A percentile compares a stretch with the other conserved stretches of the same genome.
These are phyloP conservation scores for Paramormyrops hopkinsi DNA, from an alignment of 2,797 vertebrate species.

Conservation along the genomic window DNA sequence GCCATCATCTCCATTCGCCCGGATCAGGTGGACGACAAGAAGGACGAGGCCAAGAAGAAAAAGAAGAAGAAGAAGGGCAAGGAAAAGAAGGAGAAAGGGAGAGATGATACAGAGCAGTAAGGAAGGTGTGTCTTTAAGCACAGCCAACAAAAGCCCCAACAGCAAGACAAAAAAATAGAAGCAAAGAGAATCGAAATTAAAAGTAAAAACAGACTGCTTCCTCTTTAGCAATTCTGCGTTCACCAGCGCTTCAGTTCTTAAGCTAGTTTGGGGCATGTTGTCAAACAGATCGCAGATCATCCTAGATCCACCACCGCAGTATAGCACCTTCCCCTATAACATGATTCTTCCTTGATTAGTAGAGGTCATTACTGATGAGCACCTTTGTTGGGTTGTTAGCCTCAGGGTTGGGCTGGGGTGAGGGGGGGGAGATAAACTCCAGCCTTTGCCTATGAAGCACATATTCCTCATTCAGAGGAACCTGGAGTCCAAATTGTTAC, in stretches of 20 bases:
- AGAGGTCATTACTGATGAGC: not conserved
- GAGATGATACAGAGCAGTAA: conserved; percentile 92
- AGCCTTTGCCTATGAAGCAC: conserved; percentile 30
- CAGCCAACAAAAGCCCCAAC: conserved; percentile 64
- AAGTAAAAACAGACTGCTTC: not conserved
- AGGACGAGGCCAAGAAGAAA: conserved; percentile 97
- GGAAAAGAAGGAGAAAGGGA: conserved; percentile 85
- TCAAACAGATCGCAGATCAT: not conserved
- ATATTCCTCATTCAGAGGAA: conserved; percentile 31
- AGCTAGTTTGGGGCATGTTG: conserved; percentile 7
- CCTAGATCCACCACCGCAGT: not conserved
- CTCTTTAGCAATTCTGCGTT: not conserved
- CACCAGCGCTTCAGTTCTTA: conserved; percentile 7
- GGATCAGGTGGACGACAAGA: conserved; percentile 94
- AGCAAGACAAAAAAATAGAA: conserved; percentile 43
- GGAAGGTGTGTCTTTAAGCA: conserved; percentile 57
- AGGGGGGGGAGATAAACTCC: not conserved
- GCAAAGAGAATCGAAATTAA: conserved; percentile 22
- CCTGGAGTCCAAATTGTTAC: not conserved
- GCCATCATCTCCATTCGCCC: conserved; percentile 99
- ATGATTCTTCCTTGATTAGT: not conserved
- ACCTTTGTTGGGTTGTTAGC: not conserved
- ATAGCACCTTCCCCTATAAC: not conserved
- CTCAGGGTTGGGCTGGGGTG: not conserved
- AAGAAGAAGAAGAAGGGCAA: conserved; percentile 95